Conservation (phyloP, 2,113 vertebrate genomes). For the Cettia cetti region DNA sequence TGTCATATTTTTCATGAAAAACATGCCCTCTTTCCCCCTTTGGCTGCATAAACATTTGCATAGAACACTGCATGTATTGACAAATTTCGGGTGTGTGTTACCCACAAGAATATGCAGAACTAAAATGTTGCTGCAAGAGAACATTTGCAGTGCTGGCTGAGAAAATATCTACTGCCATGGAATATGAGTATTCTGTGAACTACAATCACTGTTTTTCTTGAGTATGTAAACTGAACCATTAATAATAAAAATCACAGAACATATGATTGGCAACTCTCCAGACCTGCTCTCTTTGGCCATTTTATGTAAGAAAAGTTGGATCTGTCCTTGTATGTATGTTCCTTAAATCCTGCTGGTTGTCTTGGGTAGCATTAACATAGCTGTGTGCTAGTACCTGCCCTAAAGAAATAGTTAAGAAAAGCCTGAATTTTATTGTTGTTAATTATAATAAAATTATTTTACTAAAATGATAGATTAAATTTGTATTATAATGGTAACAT, state of each 20-base stretch:
- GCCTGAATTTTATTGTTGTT: neutral
- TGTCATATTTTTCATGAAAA: neutral
- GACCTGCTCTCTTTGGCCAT: neutral
- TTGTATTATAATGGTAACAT: neutral
- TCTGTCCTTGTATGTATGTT: neutral
- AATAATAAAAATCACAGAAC: neutral
- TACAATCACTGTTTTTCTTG: neutral
- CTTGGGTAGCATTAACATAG: neutral
- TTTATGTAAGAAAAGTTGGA: neutral
- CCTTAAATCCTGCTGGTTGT: neutral
- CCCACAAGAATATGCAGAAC: neutral
- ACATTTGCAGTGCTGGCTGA: neutral
- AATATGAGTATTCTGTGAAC: neutral
- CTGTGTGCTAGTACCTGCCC: neutral
- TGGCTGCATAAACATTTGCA: neutral
- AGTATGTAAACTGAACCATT: neutral
- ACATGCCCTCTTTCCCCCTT: rapidly evolving
- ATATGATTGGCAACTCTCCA: neutral
- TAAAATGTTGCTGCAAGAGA: neutral
- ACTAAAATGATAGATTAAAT: neutral
- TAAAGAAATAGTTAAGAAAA: neutral
- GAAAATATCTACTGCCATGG: neutral
- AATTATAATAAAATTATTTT: neutral
- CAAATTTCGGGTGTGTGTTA: neutral
- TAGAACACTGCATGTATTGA: neutral